These are phyloP conservation scores for Thymelicus lineola DNA, from an alignment of 2,888 invertebrate genomes.

Conservation along the genomic window DNA sequence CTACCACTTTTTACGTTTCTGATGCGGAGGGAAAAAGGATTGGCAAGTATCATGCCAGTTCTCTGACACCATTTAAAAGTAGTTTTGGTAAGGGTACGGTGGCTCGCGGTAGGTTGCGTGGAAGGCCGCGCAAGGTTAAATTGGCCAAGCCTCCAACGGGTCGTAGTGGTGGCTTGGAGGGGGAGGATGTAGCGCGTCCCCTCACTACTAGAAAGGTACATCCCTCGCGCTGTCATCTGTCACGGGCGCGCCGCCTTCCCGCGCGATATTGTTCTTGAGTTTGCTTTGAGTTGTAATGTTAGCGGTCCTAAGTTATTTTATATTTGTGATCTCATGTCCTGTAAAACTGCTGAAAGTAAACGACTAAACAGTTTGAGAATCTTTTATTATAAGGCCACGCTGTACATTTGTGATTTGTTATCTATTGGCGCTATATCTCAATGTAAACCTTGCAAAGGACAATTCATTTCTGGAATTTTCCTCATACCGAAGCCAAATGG, in stretches of 20 bases:
- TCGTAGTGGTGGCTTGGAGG: conserved; percentile 15
- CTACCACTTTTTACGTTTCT: conserved; percentile 21
- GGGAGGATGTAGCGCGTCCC: conserved; percentile 14
- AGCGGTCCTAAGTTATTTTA: no score
- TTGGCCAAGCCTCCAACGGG: conserved; percentile 4
- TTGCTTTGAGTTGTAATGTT: no score
- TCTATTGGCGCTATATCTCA: no score
- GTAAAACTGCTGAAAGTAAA: no score
- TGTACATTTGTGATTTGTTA: no score
- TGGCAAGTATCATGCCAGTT: conserved; percentile 22
- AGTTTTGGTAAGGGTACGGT: background rate
- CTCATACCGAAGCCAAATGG: no score
- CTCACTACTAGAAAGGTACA: background rate
- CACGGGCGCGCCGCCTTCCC: background rate
- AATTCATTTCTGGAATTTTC: no score
- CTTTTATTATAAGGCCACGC: no score
- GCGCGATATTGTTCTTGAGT: background rate
- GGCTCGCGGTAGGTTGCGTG: background rate
- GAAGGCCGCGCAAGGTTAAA: background rate
- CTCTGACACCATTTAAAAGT: background rate
- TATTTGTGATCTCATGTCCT: no score
- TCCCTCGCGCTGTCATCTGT: background rate
- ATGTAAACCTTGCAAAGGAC: no score
- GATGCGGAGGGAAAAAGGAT: background rate
- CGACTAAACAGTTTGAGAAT: no score